phyloP scores from a whole-genome alignment of 2,113 vertebrate species.

The Xenopus laevis region DNA sequence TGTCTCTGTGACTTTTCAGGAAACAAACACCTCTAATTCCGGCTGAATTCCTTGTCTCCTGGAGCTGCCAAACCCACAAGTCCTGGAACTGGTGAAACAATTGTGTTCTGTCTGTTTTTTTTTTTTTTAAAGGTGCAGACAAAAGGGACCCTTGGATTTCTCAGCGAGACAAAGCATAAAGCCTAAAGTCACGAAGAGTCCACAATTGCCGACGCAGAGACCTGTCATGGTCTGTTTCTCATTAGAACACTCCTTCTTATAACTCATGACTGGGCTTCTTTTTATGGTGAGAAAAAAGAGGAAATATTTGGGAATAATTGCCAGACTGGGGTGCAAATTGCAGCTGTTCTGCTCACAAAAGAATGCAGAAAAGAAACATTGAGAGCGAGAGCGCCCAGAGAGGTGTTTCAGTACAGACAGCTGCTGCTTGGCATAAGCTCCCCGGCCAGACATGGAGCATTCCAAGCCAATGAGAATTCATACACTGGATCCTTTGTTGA shows the following conservation, averaged over 20 bases:
- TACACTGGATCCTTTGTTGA: slow-evolving; percentile 30
- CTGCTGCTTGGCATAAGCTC: slow-evolving; percentile 26
- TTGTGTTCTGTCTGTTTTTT: neutral
- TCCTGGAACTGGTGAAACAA: slow-evolving; percentile 5
- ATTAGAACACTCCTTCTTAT: slow-evolving; percentile 10
- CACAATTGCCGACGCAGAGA: neutral
- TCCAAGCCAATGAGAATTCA: slow-evolving; percentile 17
- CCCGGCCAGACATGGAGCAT: slow-evolving; percentile 9
- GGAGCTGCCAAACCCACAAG: slow-evolving; percentile 5
- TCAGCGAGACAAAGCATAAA: slow-evolving; percentile 1
- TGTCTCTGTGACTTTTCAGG: no score
- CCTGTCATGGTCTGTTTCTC: slow-evolving; percentile 31
- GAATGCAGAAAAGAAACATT: slow-evolving; percentile 19
- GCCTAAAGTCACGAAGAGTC: neutral
- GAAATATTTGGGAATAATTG: slow-evolving; percentile 22
- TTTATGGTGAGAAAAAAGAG: slow-evolving; percentile 11
- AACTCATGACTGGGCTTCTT: slow-evolving; percentile 6
- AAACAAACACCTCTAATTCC: neutral
- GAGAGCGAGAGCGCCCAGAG: neutral
- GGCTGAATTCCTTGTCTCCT: neutral
- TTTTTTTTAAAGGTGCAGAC: neutral
- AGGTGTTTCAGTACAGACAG: slow-evolving; percentile 20
- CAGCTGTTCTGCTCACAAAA: slow-evolving; percentile 28
- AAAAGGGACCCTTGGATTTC: slow-evolving; percentile 1
- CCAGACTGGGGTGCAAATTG: slow-evolving; percentile 26